phyloP scores from a whole-genome alignment of 2,113 vertebrate genomes.

The Copsychus sechellarum region DNA sequence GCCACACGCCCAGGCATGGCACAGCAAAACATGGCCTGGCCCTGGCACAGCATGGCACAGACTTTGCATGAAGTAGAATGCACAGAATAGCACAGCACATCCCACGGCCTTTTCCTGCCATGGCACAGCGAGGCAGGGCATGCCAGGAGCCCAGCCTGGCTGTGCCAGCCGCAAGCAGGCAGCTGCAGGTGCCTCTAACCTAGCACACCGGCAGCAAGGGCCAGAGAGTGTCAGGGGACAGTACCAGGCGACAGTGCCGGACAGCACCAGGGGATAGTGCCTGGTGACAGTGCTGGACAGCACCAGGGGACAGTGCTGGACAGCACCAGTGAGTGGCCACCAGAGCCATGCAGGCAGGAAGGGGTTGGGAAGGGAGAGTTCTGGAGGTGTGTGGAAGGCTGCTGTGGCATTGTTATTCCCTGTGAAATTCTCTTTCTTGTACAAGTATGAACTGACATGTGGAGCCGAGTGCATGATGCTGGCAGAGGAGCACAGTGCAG shows the following conservation, averaged over 20 bases:
- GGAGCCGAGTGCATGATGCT: accelerated
- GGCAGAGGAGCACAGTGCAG: accelerated
- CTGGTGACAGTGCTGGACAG: background rate
- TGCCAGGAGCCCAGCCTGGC: accelerated
- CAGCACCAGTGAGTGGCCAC: accelerated
- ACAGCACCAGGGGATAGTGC: background rate
- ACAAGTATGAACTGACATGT: accelerated
- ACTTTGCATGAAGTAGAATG: background rate
- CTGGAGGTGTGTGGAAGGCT: background rate
- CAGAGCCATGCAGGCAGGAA: background rate
- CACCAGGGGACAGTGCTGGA: background rate
- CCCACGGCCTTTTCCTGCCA: accelerated
- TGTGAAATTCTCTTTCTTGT: background rate
- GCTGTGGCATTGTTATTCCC: background rate
- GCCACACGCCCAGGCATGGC: background rate
- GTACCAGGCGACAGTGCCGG: too few species aligned
- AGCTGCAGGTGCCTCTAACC: background rate
- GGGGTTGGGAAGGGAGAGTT: accelerated
- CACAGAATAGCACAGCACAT: background rate
- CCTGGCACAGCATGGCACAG: background rate
- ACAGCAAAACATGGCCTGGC: background rate
- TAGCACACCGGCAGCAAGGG: accelerated
- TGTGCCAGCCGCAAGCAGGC: accelerated
- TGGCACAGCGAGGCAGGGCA: accelerated
- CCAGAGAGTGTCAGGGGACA: background rate